Evolutionary conservation across 2,113 vertebrate genomes (phyloP), one percentile per base, ranked within the genome.

Genomic region (Macquaria australasica): DNA sequence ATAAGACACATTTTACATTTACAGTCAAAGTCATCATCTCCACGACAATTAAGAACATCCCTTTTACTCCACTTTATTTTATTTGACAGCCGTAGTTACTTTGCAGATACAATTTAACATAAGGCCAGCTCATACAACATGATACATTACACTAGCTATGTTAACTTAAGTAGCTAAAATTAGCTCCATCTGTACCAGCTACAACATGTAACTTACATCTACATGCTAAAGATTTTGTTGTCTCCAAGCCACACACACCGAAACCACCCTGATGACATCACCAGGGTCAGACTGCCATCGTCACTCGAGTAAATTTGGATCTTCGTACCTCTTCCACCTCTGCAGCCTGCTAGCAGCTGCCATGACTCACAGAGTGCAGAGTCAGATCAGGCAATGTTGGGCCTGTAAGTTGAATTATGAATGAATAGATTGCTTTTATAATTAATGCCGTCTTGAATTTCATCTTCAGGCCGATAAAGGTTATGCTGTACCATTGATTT

Each of bases 391-490:
- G 58, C 55, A 43, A 73, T 67, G 60, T 73, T 59, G 20, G 64
- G 31, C 37, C 70, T 78, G 10, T 28, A 50, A 63, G 37, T 18
- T 91, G 64, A 91, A 92, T 89, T 88, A 90, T 85, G 58, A 80
- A 91, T 91, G 81, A 87, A 85, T 59, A 82, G 4, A 53, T 82
- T 85, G 31, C 39, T 74, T 89, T 79, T 77, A 90, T 90, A 90
- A 87, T 89, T 87, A 83, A 89, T 88, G 81, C 43, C 77, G 53
- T 81, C 70, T 86, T 70, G 60, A 68, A 59, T 79, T 73, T 87
- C 48, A 78, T 72, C 43, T 76, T 72, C 56, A 15, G 82, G n/a
- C 73, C 62, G 73, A 41, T 77, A 80, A 48, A 66, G 67, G 25
- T 63, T 73, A n/a, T 75, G 31, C 60, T 43, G 0, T 64, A 43